Percentiles rank a stretch among this genome's conserved stretches.
These are phyloP conservation scores for Coptodon bakossiorum DNA, from an alignment of 2,113 vertebrate species.

Conservation along the genomic window DNA sequence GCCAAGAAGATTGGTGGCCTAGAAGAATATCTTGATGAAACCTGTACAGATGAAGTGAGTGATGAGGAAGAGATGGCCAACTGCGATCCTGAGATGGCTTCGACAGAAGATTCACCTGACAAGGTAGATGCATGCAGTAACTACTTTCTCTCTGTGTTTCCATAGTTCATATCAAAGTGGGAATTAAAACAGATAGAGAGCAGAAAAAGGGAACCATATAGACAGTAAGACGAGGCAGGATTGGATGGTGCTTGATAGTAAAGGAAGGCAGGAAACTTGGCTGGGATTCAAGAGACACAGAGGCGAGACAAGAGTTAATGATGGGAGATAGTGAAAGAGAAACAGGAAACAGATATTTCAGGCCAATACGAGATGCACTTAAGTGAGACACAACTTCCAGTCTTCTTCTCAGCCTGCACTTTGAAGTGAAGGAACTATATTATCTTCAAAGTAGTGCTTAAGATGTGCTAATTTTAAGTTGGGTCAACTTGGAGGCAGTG, in stretches of 20 bases:
- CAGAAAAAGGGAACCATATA: neutral
- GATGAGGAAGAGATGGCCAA: conserved; percentile 69
- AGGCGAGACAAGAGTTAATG: neutral
- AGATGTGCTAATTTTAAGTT: neutral
- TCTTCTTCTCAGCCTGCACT: neutral
- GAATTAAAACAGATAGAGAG: neutral
- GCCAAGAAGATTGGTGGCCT: conserved; percentile 81
- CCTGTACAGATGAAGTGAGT: conserved; percentile 63
- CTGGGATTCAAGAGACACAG: neutral
- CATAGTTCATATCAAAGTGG: neutral
- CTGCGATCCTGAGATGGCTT: conserved; percentile 53
- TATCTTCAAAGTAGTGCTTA: neutral
- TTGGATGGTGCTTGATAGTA: neutral
- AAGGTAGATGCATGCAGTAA: conserved; percentile 22
- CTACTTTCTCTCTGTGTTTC: neutral
- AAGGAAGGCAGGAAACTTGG: conserved; percentile 8
- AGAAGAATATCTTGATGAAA: conserved; percentile 62
- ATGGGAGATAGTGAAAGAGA: neutral
- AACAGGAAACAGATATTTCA: neutral
- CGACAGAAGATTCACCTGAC: conserved; percentile 46
- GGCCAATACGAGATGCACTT: neutral
- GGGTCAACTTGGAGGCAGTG: neutral
- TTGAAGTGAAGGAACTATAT: neutral
- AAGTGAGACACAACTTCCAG: neutral
- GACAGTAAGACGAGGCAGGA: neutral